Conservation (phyloP, 1,140 invertebrate species). For the Drosophila bifasciata region DNA sequence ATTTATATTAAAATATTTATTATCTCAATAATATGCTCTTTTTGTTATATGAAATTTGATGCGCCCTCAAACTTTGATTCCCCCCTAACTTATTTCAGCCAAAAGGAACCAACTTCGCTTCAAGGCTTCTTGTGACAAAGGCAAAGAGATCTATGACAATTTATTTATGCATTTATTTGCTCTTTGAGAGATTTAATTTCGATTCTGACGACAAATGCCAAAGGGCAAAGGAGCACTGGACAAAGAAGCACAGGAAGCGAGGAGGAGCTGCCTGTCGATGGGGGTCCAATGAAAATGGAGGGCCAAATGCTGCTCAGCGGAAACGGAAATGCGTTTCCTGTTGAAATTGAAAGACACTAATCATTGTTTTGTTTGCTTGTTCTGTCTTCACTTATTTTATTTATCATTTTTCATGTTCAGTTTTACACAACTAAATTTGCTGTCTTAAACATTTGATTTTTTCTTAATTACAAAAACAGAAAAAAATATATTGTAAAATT, state of each 20-base stretch:
- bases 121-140: no score
- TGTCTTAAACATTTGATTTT: constrained; percentile 27
- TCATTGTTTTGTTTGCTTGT: background rate
- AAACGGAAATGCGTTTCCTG: constrained; percentile 10
- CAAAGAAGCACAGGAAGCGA: background rate
- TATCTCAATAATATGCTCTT: no score
- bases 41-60: no score
- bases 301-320: background rate
- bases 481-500: constrained; percentile 5
- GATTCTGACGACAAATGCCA: background rate
- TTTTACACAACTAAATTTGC: constrained; percentile 38
- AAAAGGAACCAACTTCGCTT: no score
- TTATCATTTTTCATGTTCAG: constrained; percentile 44
- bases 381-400: constrained; percentile 34
- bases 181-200: background rate
- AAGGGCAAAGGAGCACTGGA: background rate
- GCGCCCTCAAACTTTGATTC: no score
- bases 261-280: no score
- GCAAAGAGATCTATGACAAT: no score
- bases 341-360: background rate
- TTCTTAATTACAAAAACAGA: constrained; percentile 41
- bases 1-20: no score
- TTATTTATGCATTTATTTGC: background rate
- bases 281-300: background rate
- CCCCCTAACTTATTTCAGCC: no score